These are phyloP conservation scores for Istiophorus platypterus DNA, from an alignment of 2,113 vertebrate genomes.

Conservation along the genomic window DNA sequence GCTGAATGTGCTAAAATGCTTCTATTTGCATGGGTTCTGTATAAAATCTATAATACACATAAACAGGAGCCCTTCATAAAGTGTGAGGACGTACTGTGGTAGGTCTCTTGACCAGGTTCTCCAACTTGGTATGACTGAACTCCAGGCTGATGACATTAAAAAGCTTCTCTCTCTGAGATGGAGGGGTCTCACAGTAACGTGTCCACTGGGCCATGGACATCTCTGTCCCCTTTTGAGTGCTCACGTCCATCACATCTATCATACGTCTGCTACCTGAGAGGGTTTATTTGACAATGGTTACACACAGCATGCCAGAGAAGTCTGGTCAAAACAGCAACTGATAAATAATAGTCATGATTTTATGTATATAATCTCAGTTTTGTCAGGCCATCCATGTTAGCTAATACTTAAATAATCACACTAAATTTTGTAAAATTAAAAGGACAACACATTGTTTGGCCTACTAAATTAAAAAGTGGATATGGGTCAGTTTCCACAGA, in stretches of 20 bases:
- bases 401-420: too few species aligned
- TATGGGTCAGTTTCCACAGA: too few species aligned
- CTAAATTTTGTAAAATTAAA: background rate
- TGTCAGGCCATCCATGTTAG: background rate
- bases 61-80: background rate
- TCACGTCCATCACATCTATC: constrained; percentile 99
- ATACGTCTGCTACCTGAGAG: constrained; percentile 92
- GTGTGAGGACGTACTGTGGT: constrained; percentile 50
- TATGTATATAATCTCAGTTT: background rate
- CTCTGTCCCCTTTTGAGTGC: constrained; percentile 96
- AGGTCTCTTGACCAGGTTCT: constrained; percentile 93
- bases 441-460: background rate
- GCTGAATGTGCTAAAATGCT: background rate
- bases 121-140: constrained; percentile 97
- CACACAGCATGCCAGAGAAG: background rate
- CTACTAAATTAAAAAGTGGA: background rate
- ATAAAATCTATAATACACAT: background rate
- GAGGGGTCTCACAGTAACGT: constrained; percentile 94
- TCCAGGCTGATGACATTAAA: constrained; percentile 99
- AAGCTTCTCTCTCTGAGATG: constrained; percentile 93
- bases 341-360: background rate
- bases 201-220: constrained; percentile 99
- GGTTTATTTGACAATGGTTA: background rate
- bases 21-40: background rate
- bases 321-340: background rate